Conservation (phyloP, 2,888 invertebrate species). For the Scaptomyza flava region DNA sequence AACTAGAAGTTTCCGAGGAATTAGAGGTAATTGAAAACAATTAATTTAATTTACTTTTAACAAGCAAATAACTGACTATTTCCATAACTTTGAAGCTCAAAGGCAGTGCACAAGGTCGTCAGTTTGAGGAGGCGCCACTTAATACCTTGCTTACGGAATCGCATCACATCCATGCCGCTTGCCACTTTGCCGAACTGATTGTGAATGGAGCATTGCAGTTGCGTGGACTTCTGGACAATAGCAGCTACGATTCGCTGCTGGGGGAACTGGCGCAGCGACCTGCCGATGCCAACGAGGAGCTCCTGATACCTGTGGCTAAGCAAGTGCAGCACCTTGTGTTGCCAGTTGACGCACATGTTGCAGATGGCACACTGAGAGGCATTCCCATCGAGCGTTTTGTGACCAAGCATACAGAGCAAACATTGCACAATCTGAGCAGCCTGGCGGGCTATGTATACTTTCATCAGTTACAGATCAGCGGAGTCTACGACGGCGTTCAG, state of each 20-base stretch:
- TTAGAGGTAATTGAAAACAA: slow-evolving; percentile 83
- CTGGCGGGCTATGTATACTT: slow-evolving; percentile 85
- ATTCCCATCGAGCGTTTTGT: slow-evolving; percentile 85
- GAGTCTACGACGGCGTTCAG: slow-evolving; percentile 84
- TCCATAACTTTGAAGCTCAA: slow-evolving; percentile 82
- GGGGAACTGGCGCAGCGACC: slow-evolving; percentile 85
- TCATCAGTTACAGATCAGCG: slow-evolving; percentile 84
- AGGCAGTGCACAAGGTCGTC: slow-evolving; percentile 85
- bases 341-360: slow-evolving; percentile 82
- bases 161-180: slow-evolving; percentile 82
- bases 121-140: slow-evolving; percentile 83
- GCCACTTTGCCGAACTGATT: slow-evolving; percentile 85
- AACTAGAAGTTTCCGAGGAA: slow-evolving; percentile 85
- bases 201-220: slow-evolving; percentile 85
- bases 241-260: slow-evolving; percentile 82
- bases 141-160: slow-evolving; percentile 85
- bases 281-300: slow-evolving; percentile 76
- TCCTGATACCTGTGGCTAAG: slow-evolving; percentile 85
- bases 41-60: background rate
- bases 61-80: background rate
- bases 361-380: slow-evolving; percentile 84
- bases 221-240: slow-evolving; percentile 83
- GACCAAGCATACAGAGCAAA: slow-evolving; percentile 85
- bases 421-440: slow-evolving; percentile 80
- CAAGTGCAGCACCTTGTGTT: slow-evolving; percentile 84